Conservation (phyloP, 2,888 invertebrate genomes). For the Drosophila seclusa region DNA sequence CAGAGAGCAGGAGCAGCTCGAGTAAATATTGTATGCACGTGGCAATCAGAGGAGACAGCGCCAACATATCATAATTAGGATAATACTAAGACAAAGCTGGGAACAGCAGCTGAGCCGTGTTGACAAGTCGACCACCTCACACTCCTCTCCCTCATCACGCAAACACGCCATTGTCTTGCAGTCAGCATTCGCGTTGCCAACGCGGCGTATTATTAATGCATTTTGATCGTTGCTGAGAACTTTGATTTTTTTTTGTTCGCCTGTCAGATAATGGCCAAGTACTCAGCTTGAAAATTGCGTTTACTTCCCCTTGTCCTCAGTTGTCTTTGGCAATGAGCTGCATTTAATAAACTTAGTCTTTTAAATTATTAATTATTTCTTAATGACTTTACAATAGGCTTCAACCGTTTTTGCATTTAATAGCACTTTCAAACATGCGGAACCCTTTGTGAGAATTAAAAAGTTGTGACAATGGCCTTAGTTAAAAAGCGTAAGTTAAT, state of each 20-base stretch:
- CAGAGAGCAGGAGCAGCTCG: conserved; percentile 27
- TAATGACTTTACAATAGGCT: background rate
- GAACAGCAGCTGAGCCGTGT: conserved; percentile 36
- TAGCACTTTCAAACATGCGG: background rate
- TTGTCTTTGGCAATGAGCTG: conserved; percentile 5
- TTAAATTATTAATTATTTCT: conserved; percentile 25
- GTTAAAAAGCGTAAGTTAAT: conserved; percentile 28
- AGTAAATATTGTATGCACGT: conserved; percentile 43
- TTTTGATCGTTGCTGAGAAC: conserved; percentile 42
- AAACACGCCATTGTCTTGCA: background rate
- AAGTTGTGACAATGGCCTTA: conserved; percentile 24
- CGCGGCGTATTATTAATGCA: conserved; percentile 67
- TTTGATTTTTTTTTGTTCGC: conserved; percentile 17
- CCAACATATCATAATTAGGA: conserved; percentile 66
- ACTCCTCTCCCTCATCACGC: background rate
- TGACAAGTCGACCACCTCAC: conserved; percentile 44
- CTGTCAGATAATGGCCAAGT: conserved; percentile 47
- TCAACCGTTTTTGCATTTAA: background rate
- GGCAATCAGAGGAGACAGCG: conserved; percentile 41
- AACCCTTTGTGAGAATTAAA: conserved; percentile 53
- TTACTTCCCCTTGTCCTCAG: background rate
- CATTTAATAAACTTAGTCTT: conserved; percentile 40
- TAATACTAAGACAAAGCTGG: conserved; percentile 59
- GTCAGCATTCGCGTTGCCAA: conserved; percentile 36
- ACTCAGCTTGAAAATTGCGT: conserved; percentile 19